Percentiles rank a stretch among this genome's conserved stretches.
These are phyloP conservation scores for roundworm (Caenorhabditis elegans) DNA, from an alignment of 1,140 invertebrate genomes.

Conservation along the genomic window DNA sequence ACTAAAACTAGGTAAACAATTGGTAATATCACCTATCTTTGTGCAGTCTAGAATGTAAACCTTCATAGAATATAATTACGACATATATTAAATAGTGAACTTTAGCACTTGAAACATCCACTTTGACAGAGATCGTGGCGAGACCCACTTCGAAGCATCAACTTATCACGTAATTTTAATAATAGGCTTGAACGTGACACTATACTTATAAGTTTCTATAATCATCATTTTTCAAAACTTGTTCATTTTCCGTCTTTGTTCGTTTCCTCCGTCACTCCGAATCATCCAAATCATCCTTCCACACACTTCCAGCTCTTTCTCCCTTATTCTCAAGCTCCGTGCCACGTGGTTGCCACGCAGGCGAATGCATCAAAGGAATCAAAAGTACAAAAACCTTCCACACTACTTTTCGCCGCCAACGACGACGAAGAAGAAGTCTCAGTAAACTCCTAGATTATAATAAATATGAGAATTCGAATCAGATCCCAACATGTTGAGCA, in stretches of 20 bases:
- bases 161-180: too few species aligned
- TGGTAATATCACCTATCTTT: too few species aligned
- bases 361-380: conserved; percentile 23
- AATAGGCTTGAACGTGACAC: too few species aligned
- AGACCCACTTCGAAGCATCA: too few species aligned
- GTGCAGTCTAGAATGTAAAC: too few species aligned
- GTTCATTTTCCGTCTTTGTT: neutral
- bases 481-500: neutral
- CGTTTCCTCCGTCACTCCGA: neutral
- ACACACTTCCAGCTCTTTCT: neutral
- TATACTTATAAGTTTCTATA: too few species aligned
- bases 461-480: conserved; percentile 1
- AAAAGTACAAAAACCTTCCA: neutral
- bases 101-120: too few species aligned
- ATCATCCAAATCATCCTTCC: neutral
- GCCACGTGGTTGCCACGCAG: conserved; percentile 24
- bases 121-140: too few species aligned
- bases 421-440: neutral
- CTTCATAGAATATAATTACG: too few species aligned
- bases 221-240: too few species aligned
- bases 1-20: too few species aligned
- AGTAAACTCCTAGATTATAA: neutral
- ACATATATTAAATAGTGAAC: too few species aligned
- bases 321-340: neutral
- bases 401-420: neutral